phyloP scores from a whole-genome alignment of 2,797 vertebrate species.

The Rhincodon typus region DNA sequence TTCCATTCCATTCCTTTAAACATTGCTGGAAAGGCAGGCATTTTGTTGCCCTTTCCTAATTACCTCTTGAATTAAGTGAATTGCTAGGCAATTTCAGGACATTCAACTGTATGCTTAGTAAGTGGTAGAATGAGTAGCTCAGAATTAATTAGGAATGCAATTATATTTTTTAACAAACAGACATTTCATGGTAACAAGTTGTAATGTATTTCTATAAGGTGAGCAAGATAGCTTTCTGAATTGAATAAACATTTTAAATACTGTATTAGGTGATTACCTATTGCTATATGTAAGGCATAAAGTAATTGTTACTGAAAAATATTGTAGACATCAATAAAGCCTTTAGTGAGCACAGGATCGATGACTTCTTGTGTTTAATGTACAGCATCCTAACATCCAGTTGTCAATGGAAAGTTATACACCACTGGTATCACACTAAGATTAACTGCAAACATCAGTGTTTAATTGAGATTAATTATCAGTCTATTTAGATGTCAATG shows the following conservation, averaged over 20 bases:
- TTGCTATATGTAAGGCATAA: background rate
- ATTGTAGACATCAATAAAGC: background rate
- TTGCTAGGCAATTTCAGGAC: no score
- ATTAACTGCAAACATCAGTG: background rate
- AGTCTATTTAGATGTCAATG: background rate
- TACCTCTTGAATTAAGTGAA: no score
- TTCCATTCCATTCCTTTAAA: background rate
- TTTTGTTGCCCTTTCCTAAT: background rate
- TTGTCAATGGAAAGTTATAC: constrained; percentile 8
- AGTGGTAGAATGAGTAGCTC: background rate
- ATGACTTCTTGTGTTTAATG: background rate
- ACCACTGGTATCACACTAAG: background rate
- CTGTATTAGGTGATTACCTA: background rate
- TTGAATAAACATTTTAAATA: background rate
- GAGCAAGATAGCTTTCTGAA: background rate
- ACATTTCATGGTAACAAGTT: background rate
- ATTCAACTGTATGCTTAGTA: background rate
- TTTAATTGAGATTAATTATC: constrained; percentile 21
- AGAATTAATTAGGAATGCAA: background rate
- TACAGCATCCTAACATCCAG: background rate
- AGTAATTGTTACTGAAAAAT: background rate
- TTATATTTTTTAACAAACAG: background rate
- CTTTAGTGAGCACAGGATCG: background rate
- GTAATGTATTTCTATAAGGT: background rate
- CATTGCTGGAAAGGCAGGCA: background rate